Conservation (phyloP, 2,888 invertebrate genomes). For the Caprella mutica region DNA sequence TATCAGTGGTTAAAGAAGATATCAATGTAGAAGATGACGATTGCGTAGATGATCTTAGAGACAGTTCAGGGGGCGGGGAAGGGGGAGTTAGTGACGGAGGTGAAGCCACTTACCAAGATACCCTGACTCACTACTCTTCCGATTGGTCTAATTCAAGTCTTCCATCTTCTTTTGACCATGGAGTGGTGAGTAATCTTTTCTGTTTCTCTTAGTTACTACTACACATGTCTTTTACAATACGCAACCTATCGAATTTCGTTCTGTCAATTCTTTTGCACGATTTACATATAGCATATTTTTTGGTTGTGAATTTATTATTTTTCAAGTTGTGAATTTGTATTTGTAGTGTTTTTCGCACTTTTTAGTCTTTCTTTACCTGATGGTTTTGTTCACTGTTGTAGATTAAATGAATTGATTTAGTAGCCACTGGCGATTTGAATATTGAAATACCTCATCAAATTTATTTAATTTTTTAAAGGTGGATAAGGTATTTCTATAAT, state of each 20-base stretch:
- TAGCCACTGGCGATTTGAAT: too few species aligned
- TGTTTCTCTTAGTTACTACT: too few species aligned
- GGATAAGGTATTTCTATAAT: too few species aligned
- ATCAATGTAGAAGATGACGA: conserved; percentile 30
- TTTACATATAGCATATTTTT: neutral
- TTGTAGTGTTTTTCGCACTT: too few species aligned
- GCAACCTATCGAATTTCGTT: too few species aligned
- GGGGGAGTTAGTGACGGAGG: conserved; percentile 24
- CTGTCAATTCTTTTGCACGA: neutral
- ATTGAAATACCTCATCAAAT: too few species aligned
- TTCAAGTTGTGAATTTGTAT: neutral
- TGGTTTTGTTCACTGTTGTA: too few species aligned
- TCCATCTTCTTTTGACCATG: conserved; percentile 28
- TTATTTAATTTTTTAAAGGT: too few species aligned
- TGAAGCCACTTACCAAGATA: conserved; percentile 16
- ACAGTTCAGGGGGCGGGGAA: conserved; percentile 27
- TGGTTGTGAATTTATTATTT: neutral
- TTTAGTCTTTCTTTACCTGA: too few species aligned
- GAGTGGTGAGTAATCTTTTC: conserved; percentile 27
- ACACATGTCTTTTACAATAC: too few species aligned
- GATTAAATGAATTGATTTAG: too few species aligned
- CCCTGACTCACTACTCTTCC: conserved; percentile 20
- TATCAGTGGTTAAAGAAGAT: conserved; percentile 29
- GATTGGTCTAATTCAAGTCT: conserved; percentile 30
- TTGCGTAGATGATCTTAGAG: conserved; percentile 23